phyloP scores from a whole-genome alignment of 2,113 vertebrate genomes.

The Tachysurus vachellii region DNA sequence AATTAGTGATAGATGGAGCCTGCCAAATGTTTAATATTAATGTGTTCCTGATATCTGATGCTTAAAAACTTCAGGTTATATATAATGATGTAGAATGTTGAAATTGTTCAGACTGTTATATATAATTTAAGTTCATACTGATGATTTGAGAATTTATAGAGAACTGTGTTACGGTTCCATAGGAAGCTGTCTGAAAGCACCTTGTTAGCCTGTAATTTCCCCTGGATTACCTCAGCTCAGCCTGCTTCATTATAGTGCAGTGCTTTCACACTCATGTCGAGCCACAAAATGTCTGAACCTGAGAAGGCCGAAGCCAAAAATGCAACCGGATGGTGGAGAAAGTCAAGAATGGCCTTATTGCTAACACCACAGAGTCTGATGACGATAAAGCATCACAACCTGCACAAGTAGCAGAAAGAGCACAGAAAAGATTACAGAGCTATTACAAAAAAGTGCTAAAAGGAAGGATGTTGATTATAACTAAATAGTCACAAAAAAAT shows the following conservation, averaged over 20 bases:
- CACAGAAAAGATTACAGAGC: background rate
- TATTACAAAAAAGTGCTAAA: background rate
- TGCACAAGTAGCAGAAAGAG: background rate
- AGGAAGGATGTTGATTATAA: background rate
- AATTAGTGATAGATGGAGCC: background rate
- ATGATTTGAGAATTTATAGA: background rate
- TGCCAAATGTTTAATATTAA: background rate
- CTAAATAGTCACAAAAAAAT: background rate
- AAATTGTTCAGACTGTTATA: background rate
- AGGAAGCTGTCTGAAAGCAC: background rate
- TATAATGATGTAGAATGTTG: background rate
- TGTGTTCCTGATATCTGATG: background rate
- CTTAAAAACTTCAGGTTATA: background rate
- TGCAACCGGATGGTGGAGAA: background rate
- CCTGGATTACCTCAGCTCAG: slow-evolving; percentile 20
- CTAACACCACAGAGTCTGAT: background rate
- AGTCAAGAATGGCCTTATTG: background rate
- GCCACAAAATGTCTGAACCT: background rate
- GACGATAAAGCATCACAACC: background rate
- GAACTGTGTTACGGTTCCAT: background rate
- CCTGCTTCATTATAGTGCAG: background rate
- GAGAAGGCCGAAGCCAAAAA: background rate
- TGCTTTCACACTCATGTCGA: background rate
- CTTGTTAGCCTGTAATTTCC: background rate
- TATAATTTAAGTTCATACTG: background rate